phyloP scores from a whole-genome alignment of 2,113 vertebrate species.

The Agapornis roseicollis region DNA sequence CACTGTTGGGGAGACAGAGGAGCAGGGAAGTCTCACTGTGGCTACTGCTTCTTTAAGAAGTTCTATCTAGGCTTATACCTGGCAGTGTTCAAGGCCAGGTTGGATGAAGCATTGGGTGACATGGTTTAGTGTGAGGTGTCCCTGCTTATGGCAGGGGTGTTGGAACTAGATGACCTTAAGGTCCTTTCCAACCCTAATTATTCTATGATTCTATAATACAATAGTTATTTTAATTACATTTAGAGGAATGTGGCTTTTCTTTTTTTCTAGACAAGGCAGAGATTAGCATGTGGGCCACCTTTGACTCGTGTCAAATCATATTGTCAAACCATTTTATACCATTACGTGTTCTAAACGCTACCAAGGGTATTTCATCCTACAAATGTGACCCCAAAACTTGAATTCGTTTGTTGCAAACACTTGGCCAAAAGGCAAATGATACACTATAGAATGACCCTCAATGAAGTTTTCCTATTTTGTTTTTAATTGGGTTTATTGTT shows the following conservation, averaged over 20 bases:
- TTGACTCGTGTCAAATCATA: background rate
- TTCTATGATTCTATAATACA: too few species aligned
- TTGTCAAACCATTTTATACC: rapidly evolving
- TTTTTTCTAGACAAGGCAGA: background rate
- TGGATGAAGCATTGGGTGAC: too few species aligned
- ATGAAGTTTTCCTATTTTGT: background rate
- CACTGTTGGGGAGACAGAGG: background rate
- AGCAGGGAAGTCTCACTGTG: background rate
- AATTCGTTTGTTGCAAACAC: background rate
- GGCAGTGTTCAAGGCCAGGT: too few species aligned
- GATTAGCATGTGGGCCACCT: background rate
- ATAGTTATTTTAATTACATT: background rate
- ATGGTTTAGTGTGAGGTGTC: too few species aligned
- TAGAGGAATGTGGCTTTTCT: background rate
- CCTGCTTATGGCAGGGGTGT: too few species aligned
- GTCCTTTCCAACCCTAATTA: too few species aligned
- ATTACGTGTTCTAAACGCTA: background rate
- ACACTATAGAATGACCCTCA: background rate
- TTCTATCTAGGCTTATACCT: background rate
- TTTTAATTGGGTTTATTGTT: background rate
- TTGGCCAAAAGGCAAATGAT: background rate
- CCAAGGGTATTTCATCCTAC: background rate
- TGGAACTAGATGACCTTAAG: too few species aligned
- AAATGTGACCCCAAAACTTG: background rate
- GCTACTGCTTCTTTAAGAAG: background rate